Conservation (phyloP, 2,888 invertebrate genomes). For the Drosophila helvetica region DNA sequence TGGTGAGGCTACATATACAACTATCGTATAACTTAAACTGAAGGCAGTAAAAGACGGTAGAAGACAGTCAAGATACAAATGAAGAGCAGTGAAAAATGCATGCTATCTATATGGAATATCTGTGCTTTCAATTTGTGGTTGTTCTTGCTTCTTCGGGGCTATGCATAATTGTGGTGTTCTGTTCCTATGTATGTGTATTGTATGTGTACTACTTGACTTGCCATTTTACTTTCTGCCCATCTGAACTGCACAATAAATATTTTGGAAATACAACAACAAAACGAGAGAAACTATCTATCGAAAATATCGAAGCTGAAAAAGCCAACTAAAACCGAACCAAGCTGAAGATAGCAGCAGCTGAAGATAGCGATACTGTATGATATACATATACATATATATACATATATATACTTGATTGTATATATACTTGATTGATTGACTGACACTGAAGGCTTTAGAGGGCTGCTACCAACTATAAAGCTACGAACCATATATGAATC, state of each 20-base stretch:
- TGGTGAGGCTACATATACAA: background rate
- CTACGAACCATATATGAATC: slow-evolving; percentile 19
- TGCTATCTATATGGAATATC: background rate
- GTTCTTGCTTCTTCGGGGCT: background rate
- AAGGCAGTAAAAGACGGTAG: background rate
- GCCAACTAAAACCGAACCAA: slow-evolving; percentile 27
- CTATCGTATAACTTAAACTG: background rate
- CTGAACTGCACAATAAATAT: slow-evolving; percentile 74
- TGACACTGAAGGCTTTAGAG: slow-evolving; percentile 82
- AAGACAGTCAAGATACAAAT: background rate
- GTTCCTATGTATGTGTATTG: slow-evolving; percentile 36
- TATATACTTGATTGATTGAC: slow-evolving; percentile 81
- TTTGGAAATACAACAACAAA: slow-evolving; percentile 57
- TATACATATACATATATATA: slow-evolving; percentile 13
- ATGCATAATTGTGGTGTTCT: slow-evolving; percentile 27
- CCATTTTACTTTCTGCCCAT: slow-evolving; percentile 83
- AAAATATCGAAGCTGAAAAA: slow-evolving; percentile 12
- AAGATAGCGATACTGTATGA: slow-evolving; percentile 21
- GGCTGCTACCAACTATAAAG: slow-evolving; percentile 51
- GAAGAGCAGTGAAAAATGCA: background rate
- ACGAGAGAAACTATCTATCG: slow-evolving; percentile 23
- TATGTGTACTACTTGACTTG: slow-evolving; percentile 59
- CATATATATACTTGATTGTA: slow-evolving; percentile 18
- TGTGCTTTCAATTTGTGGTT: background rate
- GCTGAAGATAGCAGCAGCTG: slow-evolving; percentile 14